These are phyloP conservation scores for Bombus balteatus DNA, from an alignment of 1,140 invertebrate genomes.

Conservation along the genomic window DNA sequence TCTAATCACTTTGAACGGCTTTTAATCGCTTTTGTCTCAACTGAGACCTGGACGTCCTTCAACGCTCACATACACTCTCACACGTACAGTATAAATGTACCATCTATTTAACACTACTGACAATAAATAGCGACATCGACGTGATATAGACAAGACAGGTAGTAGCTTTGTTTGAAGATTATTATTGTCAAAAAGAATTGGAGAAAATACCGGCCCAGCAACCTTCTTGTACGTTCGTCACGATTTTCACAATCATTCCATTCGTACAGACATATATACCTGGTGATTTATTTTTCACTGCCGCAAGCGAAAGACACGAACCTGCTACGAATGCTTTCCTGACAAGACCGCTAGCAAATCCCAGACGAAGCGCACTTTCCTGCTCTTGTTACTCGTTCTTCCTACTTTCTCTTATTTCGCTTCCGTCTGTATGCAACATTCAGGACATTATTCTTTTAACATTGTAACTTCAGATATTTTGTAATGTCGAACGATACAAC, in stretches of 20 bases:
- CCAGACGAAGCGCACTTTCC: not conserved
- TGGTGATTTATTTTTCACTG: not conserved
- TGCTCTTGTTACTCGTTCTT: not conserved
- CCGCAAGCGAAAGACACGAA: not conserved
- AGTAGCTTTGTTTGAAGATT: not conserved
- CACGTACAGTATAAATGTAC: too few relatives aligned
- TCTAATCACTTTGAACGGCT: too few relatives aligned
- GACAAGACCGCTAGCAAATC: not conserved
- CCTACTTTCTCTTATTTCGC: not conserved
- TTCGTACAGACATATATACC: not conserved
- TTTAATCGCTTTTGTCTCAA: too few relatives aligned
- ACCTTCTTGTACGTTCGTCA: not conserved
- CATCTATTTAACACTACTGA: too few relatives aligned
- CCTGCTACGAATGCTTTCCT: not conserved
- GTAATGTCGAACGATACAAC: too few relatives aligned
- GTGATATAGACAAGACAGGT: not conserved
- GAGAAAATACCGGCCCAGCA: not conserved
- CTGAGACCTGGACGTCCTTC: too few relatives aligned
- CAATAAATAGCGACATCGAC: not conserved
- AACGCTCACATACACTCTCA: too few relatives aligned
- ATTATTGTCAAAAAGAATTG: not conserved
- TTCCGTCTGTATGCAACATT: not conserved
- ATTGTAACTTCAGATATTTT: not conserved
- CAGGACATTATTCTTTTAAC: not conserved
- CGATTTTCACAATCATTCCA: not conserved